Evolutionary conservation across 2,113 vertebrate genomes (phyloP), one percentile per base, ranked within the genome.

Genomic region (Redunca redunca): DNA sequence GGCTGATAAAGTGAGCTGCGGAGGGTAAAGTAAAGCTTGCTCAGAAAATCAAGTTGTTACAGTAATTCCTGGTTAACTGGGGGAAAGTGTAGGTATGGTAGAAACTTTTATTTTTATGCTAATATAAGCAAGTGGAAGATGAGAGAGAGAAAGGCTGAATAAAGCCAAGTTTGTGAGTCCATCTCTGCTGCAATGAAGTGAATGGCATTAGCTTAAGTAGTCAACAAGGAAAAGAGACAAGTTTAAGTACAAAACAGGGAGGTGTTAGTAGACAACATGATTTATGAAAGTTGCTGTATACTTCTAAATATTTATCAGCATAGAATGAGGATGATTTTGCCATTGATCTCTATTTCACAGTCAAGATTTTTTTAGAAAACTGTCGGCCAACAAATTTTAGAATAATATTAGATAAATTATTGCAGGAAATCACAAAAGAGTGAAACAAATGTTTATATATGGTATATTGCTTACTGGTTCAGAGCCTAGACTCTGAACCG

Each of bases 401-500:
- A 64, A 77, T 58, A 55, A 13, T 91, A 43, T 87, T 74, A 48
- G 5, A 55, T 36, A 93, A 80, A 33, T 26, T 40, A 71, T 53
- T 58, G 21, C 1, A 80, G 57, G 2, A 85, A 80, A 71, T 3
- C 15, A 48, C 26, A 53, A 33, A 80, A 67, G 15, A 74, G 60
- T n/a, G 17, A 91, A 71, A 48, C n/a, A 40, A 83, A 52, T 58
- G 11, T 2, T 28, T 84, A 48, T 40, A 10, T 87, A 28, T 81
- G 30, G 58, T 21, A 33, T 81, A 43, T 11, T 28, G 64, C 11
- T 57, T 57, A 84, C 28, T 88, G 3, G 17, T 93, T 1, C 60
- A 30, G 9, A 82, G 3, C 4, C 6, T 36, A 88, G 0, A 81
- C n/a, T 21, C n/a, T 71, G 64, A 71, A 36, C 2, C 7, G 0